These are phyloP conservation scores for Cladopsammia gracilis DNA, from an alignment of 64 coral and sea anemone species.

Conservation along the genomic window DNA sequence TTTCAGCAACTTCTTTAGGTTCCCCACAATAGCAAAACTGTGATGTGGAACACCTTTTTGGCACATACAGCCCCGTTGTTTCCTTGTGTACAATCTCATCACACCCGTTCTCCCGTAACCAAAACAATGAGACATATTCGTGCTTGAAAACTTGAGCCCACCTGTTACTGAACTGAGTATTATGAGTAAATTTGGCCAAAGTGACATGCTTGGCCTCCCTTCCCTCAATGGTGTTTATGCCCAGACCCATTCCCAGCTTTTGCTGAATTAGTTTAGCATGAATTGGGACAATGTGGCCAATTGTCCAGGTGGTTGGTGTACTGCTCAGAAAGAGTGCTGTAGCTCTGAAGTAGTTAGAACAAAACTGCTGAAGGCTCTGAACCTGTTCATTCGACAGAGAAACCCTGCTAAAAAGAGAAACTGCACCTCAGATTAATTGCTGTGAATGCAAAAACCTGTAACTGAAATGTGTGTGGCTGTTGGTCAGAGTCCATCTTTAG, in stretches of 20 bases:
- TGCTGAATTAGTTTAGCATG: slow-evolving; percentile 51
- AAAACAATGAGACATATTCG: background rate
- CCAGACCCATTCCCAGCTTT: slow-evolving; percentile 46
- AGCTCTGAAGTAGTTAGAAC: slow-evolving; percentile 43
- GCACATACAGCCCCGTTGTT: background rate
- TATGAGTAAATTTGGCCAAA: slow-evolving; percentile 22
- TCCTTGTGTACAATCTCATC: slow-evolving; percentile 13
- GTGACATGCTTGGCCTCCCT: slow-evolving; percentile 41
- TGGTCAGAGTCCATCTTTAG: background rate
- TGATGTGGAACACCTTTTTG: slow-evolving; percentile 1
- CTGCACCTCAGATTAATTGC: slow-evolving; percentile 47
- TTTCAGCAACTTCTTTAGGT: background rate
- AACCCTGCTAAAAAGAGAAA: slow-evolving; percentile 57
- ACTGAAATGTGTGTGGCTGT: background rate
- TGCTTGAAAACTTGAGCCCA: slow-evolving; percentile 13
- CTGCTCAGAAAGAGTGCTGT: slow-evolving; percentile 38
- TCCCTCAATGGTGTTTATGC: slow-evolving; percentile 68
- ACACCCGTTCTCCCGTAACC: slow-evolving; percentile 1
- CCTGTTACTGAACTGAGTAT: slow-evolving; percentile 30
- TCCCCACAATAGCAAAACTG: background rate
- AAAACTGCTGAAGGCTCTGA: background rate
- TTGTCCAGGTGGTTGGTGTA: slow-evolving; percentile 76
- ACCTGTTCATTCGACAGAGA: slow-evolving; percentile 66
- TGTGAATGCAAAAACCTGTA: slow-evolving; percentile 60
- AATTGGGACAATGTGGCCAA: slow-evolving; percentile 70